Conservation (phyloP, 1,140 invertebrate species). For the Diprion similis region DNA sequence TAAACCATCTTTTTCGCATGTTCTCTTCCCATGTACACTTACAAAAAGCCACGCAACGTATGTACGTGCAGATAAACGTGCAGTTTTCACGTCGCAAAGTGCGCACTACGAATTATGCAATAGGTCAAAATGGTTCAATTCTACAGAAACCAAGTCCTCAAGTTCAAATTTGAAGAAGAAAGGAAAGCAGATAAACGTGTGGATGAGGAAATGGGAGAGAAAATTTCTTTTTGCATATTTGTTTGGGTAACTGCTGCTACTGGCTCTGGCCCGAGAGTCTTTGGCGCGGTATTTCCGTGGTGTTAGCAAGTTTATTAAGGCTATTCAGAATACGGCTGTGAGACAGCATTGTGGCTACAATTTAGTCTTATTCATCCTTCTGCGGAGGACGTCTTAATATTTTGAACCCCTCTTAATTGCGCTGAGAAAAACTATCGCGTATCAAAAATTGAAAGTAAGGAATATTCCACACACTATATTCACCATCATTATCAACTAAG, state of each 20-base stretch:
- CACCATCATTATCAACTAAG: no score
- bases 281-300: slow-evolving; percentile 55
- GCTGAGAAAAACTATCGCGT: no score
- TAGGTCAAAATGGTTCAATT: no score
- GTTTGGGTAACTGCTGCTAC: neutral
- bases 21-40: neutral
- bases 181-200: neutral
- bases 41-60: no score
- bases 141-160: no score
- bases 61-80: no score
- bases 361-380: slow-evolving; percentile 62
- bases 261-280: neutral
- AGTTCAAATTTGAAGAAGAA: neutral
- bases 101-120: no score
- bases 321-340: slow-evolving; percentile 58
- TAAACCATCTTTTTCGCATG: neutral
- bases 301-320: slow-evolving; percentile 63
- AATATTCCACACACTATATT: no score
- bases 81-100: no score
- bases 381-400: slow-evolving; percentile 59
- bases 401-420: slow-evolving; percentile 47
- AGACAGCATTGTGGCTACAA: slow-evolving; percentile 62
- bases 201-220: neutral
- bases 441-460: no score
- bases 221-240: neutral